These are phyloP conservation scores for Lepeophtheirus nordmannii DNA, from an alignment of 2,888 invertebrate species.

Conservation along the genomic window DNA sequence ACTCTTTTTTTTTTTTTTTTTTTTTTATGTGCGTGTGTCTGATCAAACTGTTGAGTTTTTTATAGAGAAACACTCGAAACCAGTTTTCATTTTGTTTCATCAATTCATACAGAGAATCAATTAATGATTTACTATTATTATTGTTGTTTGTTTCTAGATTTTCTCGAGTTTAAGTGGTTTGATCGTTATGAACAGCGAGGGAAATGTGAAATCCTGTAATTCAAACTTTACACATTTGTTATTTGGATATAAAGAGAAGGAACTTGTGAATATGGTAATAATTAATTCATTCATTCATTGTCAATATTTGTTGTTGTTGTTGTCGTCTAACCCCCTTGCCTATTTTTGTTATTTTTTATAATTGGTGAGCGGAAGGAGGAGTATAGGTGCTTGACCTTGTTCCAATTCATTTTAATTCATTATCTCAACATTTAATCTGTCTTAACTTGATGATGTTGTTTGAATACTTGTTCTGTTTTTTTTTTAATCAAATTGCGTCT, in stretches of 20 bases:
- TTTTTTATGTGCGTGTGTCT: not conserved
- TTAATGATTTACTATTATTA: not conserved
- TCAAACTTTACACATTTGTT: constrained; percentile 50
- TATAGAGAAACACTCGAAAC: not conserved
- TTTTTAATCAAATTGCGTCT: too few species aligned
- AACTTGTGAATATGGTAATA: constrained; percentile 42
- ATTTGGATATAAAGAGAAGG: constrained; percentile 46
- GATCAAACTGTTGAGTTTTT: not conserved
- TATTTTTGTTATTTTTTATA: too few species aligned
- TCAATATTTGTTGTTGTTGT: too few species aligned
- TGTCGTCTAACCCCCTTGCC: too few species aligned
- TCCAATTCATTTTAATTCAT: too few species aligned
- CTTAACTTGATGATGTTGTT: too few species aligned
- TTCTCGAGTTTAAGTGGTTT: constrained; percentile 48
- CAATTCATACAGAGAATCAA: not conserved
- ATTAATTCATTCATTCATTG: too few species aligned
- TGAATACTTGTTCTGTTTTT: too few species aligned
- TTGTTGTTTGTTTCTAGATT: constrained; percentile 31
- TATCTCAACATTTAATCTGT: too few species aligned
- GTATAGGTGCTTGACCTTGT: too few species aligned
- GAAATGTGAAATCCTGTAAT: constrained; percentile 49
- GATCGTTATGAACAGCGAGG: constrained; percentile 46
- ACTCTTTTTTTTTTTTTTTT: too few species aligned
- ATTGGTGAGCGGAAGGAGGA: too few species aligned
- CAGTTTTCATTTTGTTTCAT: not conserved